Base-by-base conservation (phyloP, 2,888 invertebrate species). In the Coelopa pilipes region DNA sequence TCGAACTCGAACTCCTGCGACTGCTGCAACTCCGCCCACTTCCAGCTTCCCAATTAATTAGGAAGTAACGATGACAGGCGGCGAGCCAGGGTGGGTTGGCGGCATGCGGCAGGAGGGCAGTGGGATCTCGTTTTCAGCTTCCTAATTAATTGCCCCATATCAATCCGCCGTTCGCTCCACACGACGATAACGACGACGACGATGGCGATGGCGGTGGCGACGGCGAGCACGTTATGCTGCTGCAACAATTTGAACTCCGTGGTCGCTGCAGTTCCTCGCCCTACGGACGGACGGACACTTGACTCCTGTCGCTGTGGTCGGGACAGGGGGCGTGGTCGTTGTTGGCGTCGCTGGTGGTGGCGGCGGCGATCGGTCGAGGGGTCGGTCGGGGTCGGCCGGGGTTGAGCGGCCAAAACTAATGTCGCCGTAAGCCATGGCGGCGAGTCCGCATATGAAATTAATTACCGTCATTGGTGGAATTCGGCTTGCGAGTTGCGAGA, bases 401-500 rank as follows among this genome's bases (percentile, higher is more conserved):
- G 34, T 34, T 7, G 34, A 34, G 34, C 34, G 21, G 15, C 50
- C 66, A 17, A 15, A 65, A 34, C 65, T 71, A 45, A 71, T 46
- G 71, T 46, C 21, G 53, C 55, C 71, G 71, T 53, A 19, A 62
- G 49, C 34, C n/a, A 60, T 34, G 70, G 62, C 63, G 53, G 63
- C 50, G 17, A 63, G 15, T 60, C 49, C 55, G 63, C 55, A 73
- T 75, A 63, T 60, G 68, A 82, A 83, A 83, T 82, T 82, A 82
- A 82, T 82, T 82, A 82, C 82, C 78, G 77, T 81, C 82, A 80
- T 80, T 80, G 77, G 80, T 77, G 79, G 77, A 82, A 83, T 81
- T 81, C 81, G 69, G 60, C 71, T 68, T 53, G 53, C 53, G n/a
- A 15, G n/a, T 9, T 12, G 34, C 10, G 24, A 47, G 53, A 24